Evolutionary conservation across 2,113 vertebrate genomes (phyloP).

Genomic region (Pitta sordida): DNA sequence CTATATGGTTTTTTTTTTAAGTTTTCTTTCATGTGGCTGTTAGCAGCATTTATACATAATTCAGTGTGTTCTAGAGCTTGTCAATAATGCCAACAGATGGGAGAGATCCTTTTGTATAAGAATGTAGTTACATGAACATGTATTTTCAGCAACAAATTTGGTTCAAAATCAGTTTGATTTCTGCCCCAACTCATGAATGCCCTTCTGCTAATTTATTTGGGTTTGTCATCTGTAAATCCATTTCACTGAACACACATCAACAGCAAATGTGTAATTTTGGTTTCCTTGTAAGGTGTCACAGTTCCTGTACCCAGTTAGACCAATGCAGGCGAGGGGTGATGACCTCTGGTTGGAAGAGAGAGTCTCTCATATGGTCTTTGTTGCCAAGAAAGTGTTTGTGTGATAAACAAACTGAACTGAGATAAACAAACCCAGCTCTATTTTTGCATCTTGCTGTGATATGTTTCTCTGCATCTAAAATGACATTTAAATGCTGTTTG

Average conservation of each 20-base stretch:
- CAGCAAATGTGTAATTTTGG: background rate
- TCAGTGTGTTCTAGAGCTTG: background rate
- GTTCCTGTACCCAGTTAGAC: background rate
- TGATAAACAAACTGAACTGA: background rate
- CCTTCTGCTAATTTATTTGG: background rate
- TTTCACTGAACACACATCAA: background rate
- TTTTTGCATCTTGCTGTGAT: background rate
- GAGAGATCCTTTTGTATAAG: background rate
- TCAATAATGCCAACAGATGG: background rate
- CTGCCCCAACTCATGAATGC: background rate
- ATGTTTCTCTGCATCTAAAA: background rate
- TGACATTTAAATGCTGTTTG: background rate
- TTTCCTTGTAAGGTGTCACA: background rate
- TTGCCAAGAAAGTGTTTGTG: constrained; percentile 12
- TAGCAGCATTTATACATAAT: background rate
- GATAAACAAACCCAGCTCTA: constrained; percentile 15
- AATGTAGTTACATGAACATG: background rate
- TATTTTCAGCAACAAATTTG: background rate
- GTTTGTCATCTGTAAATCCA: background rate
- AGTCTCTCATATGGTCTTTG: background rate
- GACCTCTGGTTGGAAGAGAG: background rate
- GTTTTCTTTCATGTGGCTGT: background rate
- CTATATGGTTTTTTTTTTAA: background rate
- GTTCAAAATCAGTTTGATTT: background rate
- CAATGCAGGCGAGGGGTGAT: background rate